phyloP scores from a whole-genome alignment of 2,113 vertebrate genomes.

The Pelecanus crispus region DNA sequence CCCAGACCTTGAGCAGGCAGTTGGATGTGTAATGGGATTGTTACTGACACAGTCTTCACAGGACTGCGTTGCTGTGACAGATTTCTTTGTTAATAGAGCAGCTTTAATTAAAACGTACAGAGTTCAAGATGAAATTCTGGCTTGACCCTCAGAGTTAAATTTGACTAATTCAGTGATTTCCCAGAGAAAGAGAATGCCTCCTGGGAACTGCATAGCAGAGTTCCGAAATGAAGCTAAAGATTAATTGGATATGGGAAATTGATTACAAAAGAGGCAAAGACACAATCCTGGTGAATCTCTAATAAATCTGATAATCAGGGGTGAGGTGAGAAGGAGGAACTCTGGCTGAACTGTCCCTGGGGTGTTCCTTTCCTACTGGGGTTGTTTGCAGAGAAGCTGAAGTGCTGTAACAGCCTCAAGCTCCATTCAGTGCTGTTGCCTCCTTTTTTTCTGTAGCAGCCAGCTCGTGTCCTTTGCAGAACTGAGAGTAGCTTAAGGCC shows the following conservation, averaged over 20 bases:
- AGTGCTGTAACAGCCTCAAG: not conserved
- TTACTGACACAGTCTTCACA: not conserved
- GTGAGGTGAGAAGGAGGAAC: not conserved
- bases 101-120: conserved; percentile 25
- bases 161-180: not conserved
- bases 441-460: not conserved
- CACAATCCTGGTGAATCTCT: not conserved
- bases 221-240: not conserved
- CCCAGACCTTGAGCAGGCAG: not conserved
- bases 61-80: not conserved
- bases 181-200: not conserved
- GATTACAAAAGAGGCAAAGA: not conserved
- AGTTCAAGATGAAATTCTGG: not conserved
- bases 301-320: not conserved
- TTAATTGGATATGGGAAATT: not conserved
- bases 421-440: not conserved
- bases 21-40: not conserved
- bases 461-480: conserved; percentile 59
- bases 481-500: conserved; percentile 51
- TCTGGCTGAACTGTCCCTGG: not conserved
- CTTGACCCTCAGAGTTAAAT: not conserved
- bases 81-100: not conserved
- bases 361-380: not conserved
- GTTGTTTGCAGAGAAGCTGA: not conserved
- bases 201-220: not conserved